Evolutionary conservation across 2,113 vertebrate species (phyloP).

Genomic region (Podarcis muralis): DNA sequence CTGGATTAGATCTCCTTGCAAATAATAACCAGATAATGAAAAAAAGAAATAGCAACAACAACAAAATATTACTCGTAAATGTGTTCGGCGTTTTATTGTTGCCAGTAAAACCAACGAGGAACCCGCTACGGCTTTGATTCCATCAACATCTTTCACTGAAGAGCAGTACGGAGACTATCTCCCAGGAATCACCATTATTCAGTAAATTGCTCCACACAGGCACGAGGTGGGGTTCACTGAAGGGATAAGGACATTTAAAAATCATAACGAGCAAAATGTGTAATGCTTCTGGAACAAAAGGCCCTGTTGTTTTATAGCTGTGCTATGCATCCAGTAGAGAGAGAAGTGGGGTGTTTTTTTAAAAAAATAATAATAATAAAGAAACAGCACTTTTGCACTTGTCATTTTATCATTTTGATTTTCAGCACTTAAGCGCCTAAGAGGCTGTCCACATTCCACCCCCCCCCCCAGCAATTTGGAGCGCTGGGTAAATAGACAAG

Average conservation of each 20-base stretch:
- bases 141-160: neutral
- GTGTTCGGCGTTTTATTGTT: neutral
- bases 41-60: neutral
- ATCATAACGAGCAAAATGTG: neutral
- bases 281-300: neutral
- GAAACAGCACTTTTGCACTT: neutral
- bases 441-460: neutral
- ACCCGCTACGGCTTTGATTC: neutral
- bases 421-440: neutral
- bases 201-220: neutral
- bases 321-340: neutral
- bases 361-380: neutral
- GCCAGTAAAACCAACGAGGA: neutral
- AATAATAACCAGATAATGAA: neutral
- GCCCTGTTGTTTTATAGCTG: neutral
- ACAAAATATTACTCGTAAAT: neutral
- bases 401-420: neutral
- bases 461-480: neutral
- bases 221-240: neutral
- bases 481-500: neutral
- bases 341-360: neutral
- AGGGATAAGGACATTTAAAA: neutral
- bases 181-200: neutral
- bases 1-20: slow-evolving; percentile 25
- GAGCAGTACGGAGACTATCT: neutral